Conservation (phyloP, 2,113 vertebrate genomes). For the Stigmatopora nigra region DNA sequence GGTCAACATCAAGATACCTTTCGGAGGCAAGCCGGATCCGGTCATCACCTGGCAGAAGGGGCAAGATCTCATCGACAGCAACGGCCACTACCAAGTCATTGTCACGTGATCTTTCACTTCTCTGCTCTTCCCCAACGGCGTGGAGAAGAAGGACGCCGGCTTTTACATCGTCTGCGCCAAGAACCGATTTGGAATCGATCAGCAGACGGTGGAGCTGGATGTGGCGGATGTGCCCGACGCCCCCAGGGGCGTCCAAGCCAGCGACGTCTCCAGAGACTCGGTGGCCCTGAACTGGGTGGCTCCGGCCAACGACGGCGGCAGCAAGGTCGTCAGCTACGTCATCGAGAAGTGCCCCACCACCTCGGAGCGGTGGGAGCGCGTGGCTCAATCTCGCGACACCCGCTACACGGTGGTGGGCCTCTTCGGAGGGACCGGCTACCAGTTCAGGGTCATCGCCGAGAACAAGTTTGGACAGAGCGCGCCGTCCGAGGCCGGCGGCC, state of each 20-base stretch:
- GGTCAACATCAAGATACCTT: slow-evolving; percentile 96
- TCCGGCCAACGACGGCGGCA: slow-evolving; percentile 92
- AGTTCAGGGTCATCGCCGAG: slow-evolving; percentile 93
- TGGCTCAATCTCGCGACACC: slow-evolving; percentile 89
- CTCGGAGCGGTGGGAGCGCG: slow-evolving; percentile 92
- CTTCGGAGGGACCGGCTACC: slow-evolving; percentile 96
- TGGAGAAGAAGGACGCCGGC: slow-evolving; percentile 96
- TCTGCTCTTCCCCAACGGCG: slow-evolving; percentile 90
- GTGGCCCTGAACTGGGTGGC: slow-evolving; percentile 86
- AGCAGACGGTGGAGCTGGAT: slow-evolving; percentile 95
- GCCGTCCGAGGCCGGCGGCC: slow-evolving; percentile 86
- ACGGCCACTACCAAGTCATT: slow-evolving; percentile 97
- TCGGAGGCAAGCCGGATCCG: slow-evolving; percentile 90
- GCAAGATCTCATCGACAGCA: slow-evolving; percentile 96
- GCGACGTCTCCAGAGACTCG: slow-evolving; percentile 88
- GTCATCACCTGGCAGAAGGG: slow-evolving; percentile 99
- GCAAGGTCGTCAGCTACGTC: slow-evolving; percentile 87
- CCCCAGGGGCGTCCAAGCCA: slow-evolving; percentile 89
- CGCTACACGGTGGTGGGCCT: slow-evolving; percentile 87
- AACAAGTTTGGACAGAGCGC: slow-evolving; percentile 97
- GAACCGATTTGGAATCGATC: slow-evolving; percentile 98
- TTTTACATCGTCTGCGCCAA: slow-evolving; percentile 99
- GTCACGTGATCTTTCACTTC: slow-evolving; percentile 96
- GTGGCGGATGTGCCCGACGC: slow-evolving; percentile 96
- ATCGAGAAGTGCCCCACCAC: slow-evolving; percentile 96